A percentile compares a stretch with the other conserved stretches of the same genome.
Conservation (phyloP, 2,888 invertebrate genomes). For the Patella depressa region DNA sequence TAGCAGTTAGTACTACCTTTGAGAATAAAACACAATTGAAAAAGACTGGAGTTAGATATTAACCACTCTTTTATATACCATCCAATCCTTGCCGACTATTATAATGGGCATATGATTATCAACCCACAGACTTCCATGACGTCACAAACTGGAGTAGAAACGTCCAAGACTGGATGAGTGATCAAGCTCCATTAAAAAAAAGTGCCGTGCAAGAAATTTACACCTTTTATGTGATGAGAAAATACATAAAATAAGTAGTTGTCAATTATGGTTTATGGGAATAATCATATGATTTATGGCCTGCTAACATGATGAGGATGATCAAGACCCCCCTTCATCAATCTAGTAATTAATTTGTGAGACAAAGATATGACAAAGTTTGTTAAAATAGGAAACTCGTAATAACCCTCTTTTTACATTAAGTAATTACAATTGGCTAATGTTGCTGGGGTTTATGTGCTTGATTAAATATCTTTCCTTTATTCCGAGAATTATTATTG, state of each 20-base stretch:
- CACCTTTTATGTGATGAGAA: slow-evolving; percentile 4
- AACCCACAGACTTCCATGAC: background rate
- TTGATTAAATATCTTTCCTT: too few relatives aligned
- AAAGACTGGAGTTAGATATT: too few relatives aligned
- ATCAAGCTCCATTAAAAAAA: too few relatives aligned
- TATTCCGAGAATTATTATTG: too few relatives aligned
- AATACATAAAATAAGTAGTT: background rate
- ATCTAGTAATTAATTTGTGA: background rate
- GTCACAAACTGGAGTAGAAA: background rate
- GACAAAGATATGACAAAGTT: slow-evolving; percentile 1
- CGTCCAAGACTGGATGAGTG: too few relatives aligned
- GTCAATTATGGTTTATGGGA: background rate
- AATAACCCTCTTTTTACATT: background rate
- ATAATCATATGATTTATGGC: background rate
- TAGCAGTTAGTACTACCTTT: too few relatives aligned
- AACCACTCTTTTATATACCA: too few relatives aligned
- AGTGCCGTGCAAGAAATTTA: background rate
- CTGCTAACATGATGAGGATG: background rate
- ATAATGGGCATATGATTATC: background rate
- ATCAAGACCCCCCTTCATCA: background rate
- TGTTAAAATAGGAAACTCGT: background rate
- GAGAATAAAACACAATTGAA: too few relatives aligned
- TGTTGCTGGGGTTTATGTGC: background rate
- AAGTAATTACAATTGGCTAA: background rate
- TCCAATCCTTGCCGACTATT: too few relatives aligned